Evolutionary conservation across 2,888 invertebrate species (phyloP).

Genomic region (Cacoxenus indagator): DNA sequence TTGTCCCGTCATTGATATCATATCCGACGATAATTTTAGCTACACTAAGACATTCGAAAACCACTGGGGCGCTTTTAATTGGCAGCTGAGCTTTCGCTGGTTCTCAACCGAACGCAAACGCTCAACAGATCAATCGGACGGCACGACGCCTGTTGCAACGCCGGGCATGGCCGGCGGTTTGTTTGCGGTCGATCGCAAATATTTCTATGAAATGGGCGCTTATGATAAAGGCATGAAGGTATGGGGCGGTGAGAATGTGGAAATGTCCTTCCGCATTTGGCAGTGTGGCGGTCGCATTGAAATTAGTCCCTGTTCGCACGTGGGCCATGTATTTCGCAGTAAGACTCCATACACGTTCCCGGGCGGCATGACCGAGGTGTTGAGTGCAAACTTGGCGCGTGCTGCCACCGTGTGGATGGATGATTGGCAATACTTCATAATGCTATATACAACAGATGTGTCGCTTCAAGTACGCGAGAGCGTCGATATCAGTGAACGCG

Average conservation of each 20-base stretch:
- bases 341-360: conserved; percentile 96
- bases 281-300: conserved; percentile 93
- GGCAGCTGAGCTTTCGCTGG: conserved; percentile 89
- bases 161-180: conserved; percentile 95
- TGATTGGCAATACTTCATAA: conserved; percentile 93
- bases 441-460: conserved; percentile 83
- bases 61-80: conserved; percentile 98
- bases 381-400: conserved; percentile 91
- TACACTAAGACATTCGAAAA: conserved; percentile 92
- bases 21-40: conserved; percentile 95
- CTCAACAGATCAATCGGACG: conserved; percentile 63
- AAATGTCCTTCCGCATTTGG: conserved; percentile 97
- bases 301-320: conserved; percentile 93
- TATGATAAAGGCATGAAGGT: conserved; percentile 92
- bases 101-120: conserved; percentile 57
- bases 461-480: conserved; percentile 61
- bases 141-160: conserved; percentile 82
- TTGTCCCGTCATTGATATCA: conserved; percentile 89
- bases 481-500: conserved; percentile 74
- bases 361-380: conserved; percentile 84
- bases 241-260: conserved; percentile 99
- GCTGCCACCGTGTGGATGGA: conserved; percentile 99
- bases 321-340: conserved; percentile 93
- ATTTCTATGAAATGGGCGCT: conserved; percentile 88
- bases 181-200: conserved; percentile 85